Percentiles rank a stretch among this genome's conserved stretches.
Conservation (phyloP, 2,797 vertebrate genomes). For the Argentina silus region DNA sequence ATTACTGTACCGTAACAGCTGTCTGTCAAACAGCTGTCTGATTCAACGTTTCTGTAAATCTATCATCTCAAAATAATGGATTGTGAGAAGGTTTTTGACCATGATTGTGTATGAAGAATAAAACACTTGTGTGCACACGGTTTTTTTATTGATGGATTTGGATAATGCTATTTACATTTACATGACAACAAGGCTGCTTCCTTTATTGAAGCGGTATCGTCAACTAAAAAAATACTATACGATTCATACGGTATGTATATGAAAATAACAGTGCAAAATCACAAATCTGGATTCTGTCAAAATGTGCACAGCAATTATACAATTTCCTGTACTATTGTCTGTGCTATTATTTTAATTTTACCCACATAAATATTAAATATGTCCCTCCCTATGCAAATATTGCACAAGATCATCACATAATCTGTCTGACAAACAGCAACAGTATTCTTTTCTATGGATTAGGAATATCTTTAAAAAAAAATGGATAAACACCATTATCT, state of each 20-base stretch:
- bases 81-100: neutral
- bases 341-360: conserved; percentile 36
- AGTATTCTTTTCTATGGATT: conserved; percentile 22
- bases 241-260: conserved; percentile 59
- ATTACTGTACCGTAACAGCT: neutral
- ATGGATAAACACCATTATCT: conserved; percentile 28
- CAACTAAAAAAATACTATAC: conserved; percentile 75
- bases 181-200: conserved; percentile 53
- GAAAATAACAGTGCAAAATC: conserved; percentile 72
- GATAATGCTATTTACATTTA: conserved; percentile 63
- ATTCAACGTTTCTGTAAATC: neutral
- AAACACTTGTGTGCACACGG: conserved; percentile 42
- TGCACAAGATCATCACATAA: conserved; percentile 70
- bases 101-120: conserved; percentile 29
- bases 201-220: conserved; percentile 46
- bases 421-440: conserved; percentile 49
- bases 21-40: too few species aligned
- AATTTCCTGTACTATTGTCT: conserved; percentile 43
- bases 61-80: neutral
- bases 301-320: conserved; percentile 37
- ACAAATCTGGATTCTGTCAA: conserved; percentile 43
- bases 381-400: conserved; percentile 78
- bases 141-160: conserved; percentile 71
- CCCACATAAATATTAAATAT: conserved; percentile 79
- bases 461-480: conserved; percentile 24